A percentile compares a stretch with the other conserved stretches of the same genome.
These are phyloP conservation scores for Ophioderma brevispina DNA, from an alignment of 35 echinoderm and acorn worm genomes.

Conservation along the genomic window DNA sequence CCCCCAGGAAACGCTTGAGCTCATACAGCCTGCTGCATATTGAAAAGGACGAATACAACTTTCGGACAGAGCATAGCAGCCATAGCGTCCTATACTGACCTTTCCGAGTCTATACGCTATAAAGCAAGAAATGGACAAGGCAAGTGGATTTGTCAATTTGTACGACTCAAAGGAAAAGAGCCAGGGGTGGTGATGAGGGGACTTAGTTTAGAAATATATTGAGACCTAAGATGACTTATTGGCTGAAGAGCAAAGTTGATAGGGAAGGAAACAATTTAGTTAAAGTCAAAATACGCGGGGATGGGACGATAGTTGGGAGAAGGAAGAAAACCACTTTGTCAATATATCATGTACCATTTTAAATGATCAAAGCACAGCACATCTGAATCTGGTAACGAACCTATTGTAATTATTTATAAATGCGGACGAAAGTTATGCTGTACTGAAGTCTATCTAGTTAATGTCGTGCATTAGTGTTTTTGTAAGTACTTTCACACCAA, in stretches of 20 bases:
- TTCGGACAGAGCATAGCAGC: background rate
- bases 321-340: background rate
- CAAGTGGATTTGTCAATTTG: background rate
- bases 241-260: background rate
- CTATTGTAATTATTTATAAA: slow-evolving; percentile 7
- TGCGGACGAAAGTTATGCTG: slow-evolving; percentile 19
- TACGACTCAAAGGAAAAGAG: background rate
- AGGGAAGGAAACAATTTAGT: background rate
- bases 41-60: background rate
- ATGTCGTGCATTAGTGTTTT: slow-evolving; percentile 11
- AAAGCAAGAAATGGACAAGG: background rate
- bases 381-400: background rate
- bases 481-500: background rate
- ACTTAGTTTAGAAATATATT: background rate
- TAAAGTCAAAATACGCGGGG: slow-evolving; percentile 9
- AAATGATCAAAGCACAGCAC: background rate
- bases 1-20: background rate
- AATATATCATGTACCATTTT: slow-evolving; percentile 7
- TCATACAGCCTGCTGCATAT: background rate
- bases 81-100: background rate
- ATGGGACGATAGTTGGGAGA: slow-evolving; percentile 39
- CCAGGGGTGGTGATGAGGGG: background rate
- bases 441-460: slow-evolving; percentile 12
- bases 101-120: background rate
- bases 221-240: background rate